Evolutionary conservation across 2,797 vertebrate species (phyloP).

Genomic region (Spinibarbus caldwelli): DNA sequence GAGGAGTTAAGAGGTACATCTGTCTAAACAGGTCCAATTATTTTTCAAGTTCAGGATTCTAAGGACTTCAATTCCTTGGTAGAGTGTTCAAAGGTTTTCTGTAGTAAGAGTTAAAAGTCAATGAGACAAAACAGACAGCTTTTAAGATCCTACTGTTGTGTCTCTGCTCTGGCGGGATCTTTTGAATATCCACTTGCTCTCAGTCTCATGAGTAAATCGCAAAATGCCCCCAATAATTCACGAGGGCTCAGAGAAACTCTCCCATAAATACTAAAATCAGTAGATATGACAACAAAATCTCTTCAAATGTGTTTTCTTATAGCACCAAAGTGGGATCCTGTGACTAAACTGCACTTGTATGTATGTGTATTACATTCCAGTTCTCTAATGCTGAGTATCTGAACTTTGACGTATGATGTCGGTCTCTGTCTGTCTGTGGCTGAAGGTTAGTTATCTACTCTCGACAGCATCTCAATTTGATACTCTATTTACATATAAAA

Average conservation of each 20-base stretch:
- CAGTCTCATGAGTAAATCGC: slow-evolving; percentile 21
- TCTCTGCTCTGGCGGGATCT: slow-evolving; percentile 36
- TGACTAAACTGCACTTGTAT: slow-evolving; percentile 66
- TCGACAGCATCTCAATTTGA: slow-evolving; percentile 81
- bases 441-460: slow-evolving; percentile 76
- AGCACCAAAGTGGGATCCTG: slow-evolving; percentile 81
- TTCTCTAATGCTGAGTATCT: slow-evolving; percentile 80
- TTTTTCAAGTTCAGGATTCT: slow-evolving; percentile 55
- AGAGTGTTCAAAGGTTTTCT: slow-evolving; percentile 35
- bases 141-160: slow-evolving; percentile 12
- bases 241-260: slow-evolving; percentile 11
- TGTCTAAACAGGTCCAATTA: slow-evolving; percentile 52
- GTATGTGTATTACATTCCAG: slow-evolving; percentile 78
- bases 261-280: slow-evolving; percentile 50
- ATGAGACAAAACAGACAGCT: slow-evolving; percentile 24
- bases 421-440: slow-evolving; percentile 75
- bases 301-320: slow-evolving; percentile 57
- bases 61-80: slow-evolving; percentile 47
- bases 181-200: slow-evolving; percentile 36
- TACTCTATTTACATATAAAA: slow-evolving; percentile 79
- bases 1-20: slow-evolving; percentile 52
- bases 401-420: slow-evolving; percentile 77
- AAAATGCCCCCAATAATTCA: slow-evolving; percentile 40
- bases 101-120: slow-evolving; percentile 43
- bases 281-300: slow-evolving; percentile 47